Evolutionary conservation across 2,888 invertebrate genomes (phyloP), one percentile per base, ranked within the genome.

Genomic region (Tetanocera ferruginea): DNA sequence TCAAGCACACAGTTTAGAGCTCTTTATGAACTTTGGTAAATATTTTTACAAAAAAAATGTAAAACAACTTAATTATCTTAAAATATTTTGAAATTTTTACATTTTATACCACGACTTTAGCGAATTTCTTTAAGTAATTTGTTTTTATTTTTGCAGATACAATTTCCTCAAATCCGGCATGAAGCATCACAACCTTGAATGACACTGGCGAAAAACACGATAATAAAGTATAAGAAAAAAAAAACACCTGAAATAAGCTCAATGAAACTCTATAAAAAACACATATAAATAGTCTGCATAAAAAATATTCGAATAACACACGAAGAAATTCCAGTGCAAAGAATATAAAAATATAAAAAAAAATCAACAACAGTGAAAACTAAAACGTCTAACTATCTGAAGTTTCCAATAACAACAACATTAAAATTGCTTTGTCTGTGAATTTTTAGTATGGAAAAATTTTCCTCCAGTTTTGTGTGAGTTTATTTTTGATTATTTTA

Each of bases 401-500:
- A 60, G 60, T 60, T 60, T 60, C 23, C 25, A 60, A 60, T 28
- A 60, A 23, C 60, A 60, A 11, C 25, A 60, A 28, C n/a, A n/a
- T n/a, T 60, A 25, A 60, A 60, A 60, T 43, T 60, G 25, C 11
- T 28, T 25, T 60, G 60, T 34, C 19, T 66, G 64, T 66, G 9
- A n/a, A 34, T 31, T 64, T 66, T 14, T 66, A 66, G 64, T 66
- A 31, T 66, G 34, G 25, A 28, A 28, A 34, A n/a, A 31, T 66
- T 28, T 34, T 28, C 31, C 25, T 62, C 17, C 17, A 28, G 62
- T 62, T n/a, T n/a, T 25, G 62, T 62, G 9, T 1, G 5, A 19
- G 23, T 6, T 25, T 31, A 25, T 62, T 62, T 31, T 66, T 66
- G 64, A 28, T 66, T 66, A 66, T 66, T 66, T 66, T 66, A 66